Evolutionary conservation across 2,113 vertebrate genomes (phyloP), one percentile per base, ranked within the genome.

Genomic region (Agelaius tricolor): DNA sequence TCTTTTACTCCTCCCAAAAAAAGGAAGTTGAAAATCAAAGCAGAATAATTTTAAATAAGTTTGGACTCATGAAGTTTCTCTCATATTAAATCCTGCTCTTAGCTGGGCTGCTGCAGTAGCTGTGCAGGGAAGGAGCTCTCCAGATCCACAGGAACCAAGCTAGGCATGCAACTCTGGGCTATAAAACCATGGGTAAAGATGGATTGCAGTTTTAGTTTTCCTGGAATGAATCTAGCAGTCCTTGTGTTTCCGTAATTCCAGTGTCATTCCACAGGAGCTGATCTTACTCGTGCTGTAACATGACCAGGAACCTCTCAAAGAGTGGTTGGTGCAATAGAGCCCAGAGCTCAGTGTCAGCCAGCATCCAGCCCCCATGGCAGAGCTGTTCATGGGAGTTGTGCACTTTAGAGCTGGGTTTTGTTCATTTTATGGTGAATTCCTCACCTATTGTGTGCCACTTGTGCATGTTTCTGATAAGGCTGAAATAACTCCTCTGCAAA

Each of bases 61-160:
- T 96, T 87, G 88, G 68, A 93, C 82, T 95, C 89, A 92, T 93
- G 87, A 96, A 96, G 76, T 94, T 74, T 76, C 57, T 88, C 74
- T 86, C 62, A 51, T 83, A 85, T 89, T 92, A 86, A 97, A 92
- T 93, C 66, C 71, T 59, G 9, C 28, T 62, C 27, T 94, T 78
- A 91, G 90, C 78, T 83, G 89, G 71, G 59, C 86, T 90, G 35
- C 33, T 91, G 89, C 72, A 87, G 49, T 24, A 63, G 31, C 54
- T 75, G 27, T 65, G 52, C 62, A 37, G 28, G 37, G 28, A 47
- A 62, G 51, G 87, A 94, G 43, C 67, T 17, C 26, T 54, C 63
- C 82, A 87, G 80, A 93, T 91, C 66, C 54, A 49, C 33, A 27
- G 77, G 71, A 92, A 33, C 86, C 43, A 27, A 67, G 44, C 75